Evolutionary conservation across 1,140 invertebrate genomes (phyloP), one percentile per base, ranked within the genome.

Genomic region (Himalopsyche phryganea): DNA sequence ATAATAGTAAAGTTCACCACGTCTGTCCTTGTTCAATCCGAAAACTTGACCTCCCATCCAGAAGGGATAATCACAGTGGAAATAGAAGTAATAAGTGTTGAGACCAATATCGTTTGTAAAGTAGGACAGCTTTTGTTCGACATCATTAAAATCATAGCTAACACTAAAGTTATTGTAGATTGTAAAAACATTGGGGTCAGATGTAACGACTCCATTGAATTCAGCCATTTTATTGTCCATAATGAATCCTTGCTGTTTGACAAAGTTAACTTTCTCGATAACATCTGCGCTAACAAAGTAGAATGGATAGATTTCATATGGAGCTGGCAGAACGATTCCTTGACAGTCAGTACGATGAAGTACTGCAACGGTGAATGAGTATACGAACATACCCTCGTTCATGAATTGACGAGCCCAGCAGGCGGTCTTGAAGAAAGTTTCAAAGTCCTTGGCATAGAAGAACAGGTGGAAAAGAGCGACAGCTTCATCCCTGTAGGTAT

Each of bases 91-190:
- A 69, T 80, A 88, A 13, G 82, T 74, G 70, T 89, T 90, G 10
- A 89, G 71, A 38, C 80, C 79, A 54, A 85, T 76, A 67, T 88
- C 88, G 68, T 90, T 86, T 40, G 81, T 85, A 71, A 87, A 90
- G 73, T 91, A 90, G 32, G 83, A 79, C 10, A 90, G 59, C 47
- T 78, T 71, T 65, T 83, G 77, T 57, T 80, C 70, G 23, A 28
- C 23, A 4, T 75, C 63, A 42, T 76, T 76, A 6, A 68, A 53
- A 28, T 28, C 23, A 9, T 5, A 28, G 23, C 23, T 9, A 28
- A 28, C 23, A 9, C 23, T 28, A 28, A 28, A 28, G 23, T 28
- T 28, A 28, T 28, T 28, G 23, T 28, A 28, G 23, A 28, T 28
- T 28, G 23, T 28, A 28, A 28, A 28, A 28, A 28, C 23, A 28